A percentile compares a stretch with the other conserved stretches of the same genome.
Evolutionary conservation across 2,797 vertebrate genomes (phyloP).

Genomic region (Vultur gryphus): DNA sequence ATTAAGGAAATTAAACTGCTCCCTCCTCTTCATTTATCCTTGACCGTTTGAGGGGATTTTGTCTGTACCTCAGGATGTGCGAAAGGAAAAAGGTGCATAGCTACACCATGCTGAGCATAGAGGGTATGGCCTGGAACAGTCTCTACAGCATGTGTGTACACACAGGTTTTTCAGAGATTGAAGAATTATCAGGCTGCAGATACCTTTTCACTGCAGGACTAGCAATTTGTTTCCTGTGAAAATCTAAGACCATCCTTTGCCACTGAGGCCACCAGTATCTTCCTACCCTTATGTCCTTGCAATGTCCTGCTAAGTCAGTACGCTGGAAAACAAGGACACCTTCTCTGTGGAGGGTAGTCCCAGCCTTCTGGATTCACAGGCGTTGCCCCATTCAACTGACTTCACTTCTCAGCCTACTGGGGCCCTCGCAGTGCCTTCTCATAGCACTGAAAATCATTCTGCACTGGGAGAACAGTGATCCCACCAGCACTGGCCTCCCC

Average conservation of each 20-base stretch:
- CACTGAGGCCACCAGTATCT: background rate
- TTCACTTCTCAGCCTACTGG: background rate
- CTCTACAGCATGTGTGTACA: background rate
- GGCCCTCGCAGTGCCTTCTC: background rate
- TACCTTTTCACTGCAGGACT: background rate
- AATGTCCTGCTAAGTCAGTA: background rate
- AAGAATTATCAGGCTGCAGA: background rate
- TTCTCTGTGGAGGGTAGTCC: background rate
- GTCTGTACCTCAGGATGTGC: no score
- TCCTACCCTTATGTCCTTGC: background rate
- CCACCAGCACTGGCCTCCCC: background rate
- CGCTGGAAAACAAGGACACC: background rate
- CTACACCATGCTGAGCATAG: background rate
- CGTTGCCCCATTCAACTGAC: background rate
- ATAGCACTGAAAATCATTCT: background rate
- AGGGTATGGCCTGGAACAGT: background rate
- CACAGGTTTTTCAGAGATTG: background rate
- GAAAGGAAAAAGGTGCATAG: background rate
- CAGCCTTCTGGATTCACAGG: background rate
- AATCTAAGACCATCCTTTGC: background rate
- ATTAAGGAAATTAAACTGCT: background rate
- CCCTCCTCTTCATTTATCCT: background rate
- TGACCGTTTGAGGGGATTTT: background rate
- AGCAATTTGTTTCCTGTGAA: background rate
- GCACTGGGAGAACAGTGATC: background rate